Evolutionary conservation across 2,113 vertebrate genomes (phyloP).

Genomic region (Guaruba guarouba): DNA sequence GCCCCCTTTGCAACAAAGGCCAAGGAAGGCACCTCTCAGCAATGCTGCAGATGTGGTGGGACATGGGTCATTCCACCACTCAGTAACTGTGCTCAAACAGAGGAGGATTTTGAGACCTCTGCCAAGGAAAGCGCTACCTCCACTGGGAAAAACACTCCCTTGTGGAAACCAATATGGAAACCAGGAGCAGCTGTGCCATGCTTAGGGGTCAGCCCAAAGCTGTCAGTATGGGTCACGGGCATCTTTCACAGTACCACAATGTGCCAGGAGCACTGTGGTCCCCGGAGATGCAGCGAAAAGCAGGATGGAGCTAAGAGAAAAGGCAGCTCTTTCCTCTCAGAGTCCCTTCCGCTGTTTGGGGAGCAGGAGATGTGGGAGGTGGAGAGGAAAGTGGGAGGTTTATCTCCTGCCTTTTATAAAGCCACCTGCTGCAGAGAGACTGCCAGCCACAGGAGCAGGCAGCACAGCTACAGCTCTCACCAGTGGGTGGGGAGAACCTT

Average conservation of each 20-base stretch:
- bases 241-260: neutral
- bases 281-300: neutral
- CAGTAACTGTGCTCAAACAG: neutral
- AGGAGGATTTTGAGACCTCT: neutral
- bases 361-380: neutral
- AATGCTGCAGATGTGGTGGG: accelerated
- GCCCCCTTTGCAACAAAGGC: neutral
- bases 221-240: neutral
- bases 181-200: neutral
- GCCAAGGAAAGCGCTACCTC: neutral
- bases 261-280: neutral
- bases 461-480: neutral
- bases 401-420: neutral
- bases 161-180: neutral
- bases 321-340: neutral
- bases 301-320: neutral
- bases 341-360: neutral
- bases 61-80: neutral
- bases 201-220: neutral
- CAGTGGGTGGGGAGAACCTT: accelerated
- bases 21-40: neutral
- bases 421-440: neutral
- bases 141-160: neutral
- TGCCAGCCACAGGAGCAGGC: neutral
- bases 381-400: neutral